Conservation (phyloP, 2,113 vertebrate species). For the Protobothrops flavoviridis region DNA sequence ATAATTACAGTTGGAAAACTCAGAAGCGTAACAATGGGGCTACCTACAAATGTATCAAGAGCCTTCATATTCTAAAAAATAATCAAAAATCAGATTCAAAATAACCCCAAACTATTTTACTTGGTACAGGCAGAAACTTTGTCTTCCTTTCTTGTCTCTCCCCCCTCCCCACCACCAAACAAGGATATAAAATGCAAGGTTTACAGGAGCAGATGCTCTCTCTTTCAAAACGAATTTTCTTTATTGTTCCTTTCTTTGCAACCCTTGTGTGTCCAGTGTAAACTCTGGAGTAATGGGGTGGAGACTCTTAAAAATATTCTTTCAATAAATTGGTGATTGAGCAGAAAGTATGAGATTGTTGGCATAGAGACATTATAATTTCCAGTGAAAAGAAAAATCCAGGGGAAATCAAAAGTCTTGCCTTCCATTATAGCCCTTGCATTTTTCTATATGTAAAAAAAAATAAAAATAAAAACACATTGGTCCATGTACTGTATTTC, state of each 20-base stretch:
- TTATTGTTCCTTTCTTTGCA: neutral
- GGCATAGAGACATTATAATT: neutral
- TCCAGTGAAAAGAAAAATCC: neutral
- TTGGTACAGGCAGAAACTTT: neutral
- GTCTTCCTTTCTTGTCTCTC: neutral
- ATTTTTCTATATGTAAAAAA: neutral
- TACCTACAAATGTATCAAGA: neutral
- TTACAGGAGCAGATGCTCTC: neutral
- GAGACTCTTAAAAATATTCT: neutral
- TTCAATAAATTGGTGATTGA: neutral
- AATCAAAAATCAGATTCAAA: neutral
- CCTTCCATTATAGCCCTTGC: neutral
- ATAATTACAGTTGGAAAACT: neutral
- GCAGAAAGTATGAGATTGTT: neutral
- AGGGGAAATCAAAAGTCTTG: neutral
- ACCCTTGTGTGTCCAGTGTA: neutral
- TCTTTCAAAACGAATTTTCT: neutral
- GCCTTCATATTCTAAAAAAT: neutral
- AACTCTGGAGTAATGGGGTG: neutral
- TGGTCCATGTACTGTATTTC: neutral
- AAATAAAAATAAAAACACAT: neutral
- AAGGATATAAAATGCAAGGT: neutral
- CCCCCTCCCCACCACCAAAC: neutral
- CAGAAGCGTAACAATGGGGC: neutral
- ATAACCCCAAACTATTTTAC: neutral